Base-by-base conservation (phyloP, 2,797 vertebrate genomes). In the Labeo calbasu region DNA sequence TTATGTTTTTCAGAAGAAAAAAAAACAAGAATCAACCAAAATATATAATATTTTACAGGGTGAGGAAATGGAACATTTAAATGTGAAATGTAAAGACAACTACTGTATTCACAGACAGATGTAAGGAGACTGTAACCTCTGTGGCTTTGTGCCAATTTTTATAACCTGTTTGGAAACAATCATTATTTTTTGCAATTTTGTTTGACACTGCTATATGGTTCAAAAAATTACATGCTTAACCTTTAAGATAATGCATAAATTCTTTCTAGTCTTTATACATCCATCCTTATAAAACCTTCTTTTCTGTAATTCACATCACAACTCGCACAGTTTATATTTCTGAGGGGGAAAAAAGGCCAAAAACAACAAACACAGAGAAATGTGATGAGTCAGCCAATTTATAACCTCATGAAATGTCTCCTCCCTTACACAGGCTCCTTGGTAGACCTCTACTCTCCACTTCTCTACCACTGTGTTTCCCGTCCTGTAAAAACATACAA, bases 371-470 rank as follows among this genome's bases (percentile, higher is more conserved):
- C 21, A 53, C 32, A 66, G n/a, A 81, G 32, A 86, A 84, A 86
- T 72, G 36, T 72, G 72, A 72, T 48, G 82, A 84, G 48, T 84
- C 86, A 86, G 82, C 82, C 40, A 81, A 77, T 71, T 61, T 69
- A 53, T 75, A 80, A 19, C 14, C 15, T 73, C 40, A 83, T 80
- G 71, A 66, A 68, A 55, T 17, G 51, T 65, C 70, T 68, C 55
- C 25, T 40, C 43, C 28, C n/a, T 73, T 43, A 57, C 66, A 68
- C 4, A 73, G 25, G 28, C 40, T 78, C 50, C 17, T 57, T 32
- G n/a, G 51, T 15, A 69, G 50, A 55, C 14, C 32, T 68, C 63
- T 14, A 53, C 48, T 55, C 28, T 53, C 23, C 57, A 65, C 46
- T 75, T 63, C 25, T 50, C 59, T 17, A 23, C 28, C 21, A 50